A percentile compares a stretch with the other conserved stretches of the same genome.
phyloP scores from a whole-genome alignment of 2,888 invertebrate species.

The Leucoptera coffeella region DNA sequence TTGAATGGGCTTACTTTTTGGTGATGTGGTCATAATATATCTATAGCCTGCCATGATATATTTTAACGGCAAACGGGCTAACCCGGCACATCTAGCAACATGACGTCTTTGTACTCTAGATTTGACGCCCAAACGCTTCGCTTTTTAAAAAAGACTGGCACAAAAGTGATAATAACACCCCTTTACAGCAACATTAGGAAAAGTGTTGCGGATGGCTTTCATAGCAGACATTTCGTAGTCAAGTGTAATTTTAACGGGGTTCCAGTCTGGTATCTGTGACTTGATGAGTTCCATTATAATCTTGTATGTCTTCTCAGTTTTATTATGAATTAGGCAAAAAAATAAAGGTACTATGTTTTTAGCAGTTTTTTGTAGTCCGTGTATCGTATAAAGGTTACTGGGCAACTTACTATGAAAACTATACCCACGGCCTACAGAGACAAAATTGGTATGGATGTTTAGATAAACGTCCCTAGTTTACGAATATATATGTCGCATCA shows the following conservation, averaged over 20 bases:
- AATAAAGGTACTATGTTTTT: slow-evolving; percentile 6
- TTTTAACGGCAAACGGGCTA: slow-evolving; percentile 6
- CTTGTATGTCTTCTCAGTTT: slow-evolving; percentile 3
- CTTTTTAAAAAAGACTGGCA: slow-evolving; percentile 5
- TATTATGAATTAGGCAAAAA: slow-evolving; percentile 2
- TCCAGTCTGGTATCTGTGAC: slow-evolving; percentile 3
- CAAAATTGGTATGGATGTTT: no score
- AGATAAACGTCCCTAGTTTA: no score
- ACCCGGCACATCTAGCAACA: slow-evolving; percentile 6
- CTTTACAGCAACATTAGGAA: slow-evolving; percentile 1
- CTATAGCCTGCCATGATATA: slow-evolving; percentile 5
- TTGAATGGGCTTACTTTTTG: slow-evolving; percentile 3
- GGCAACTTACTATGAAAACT: no score
- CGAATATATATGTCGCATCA: no score
- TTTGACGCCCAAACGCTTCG: slow-evolving; percentile 5
- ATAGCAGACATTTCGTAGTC: slow-evolving; percentile 3
- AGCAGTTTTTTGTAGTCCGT: slow-evolving; percentile 4
- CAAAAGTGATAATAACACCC: slow-evolving; percentile 5
- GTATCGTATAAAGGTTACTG: slow-evolving; percentile 5
- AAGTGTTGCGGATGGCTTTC: slow-evolving; percentile 2
- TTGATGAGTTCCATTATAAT: slow-evolving; percentile 2
- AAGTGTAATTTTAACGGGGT: slow-evolving; percentile 2
- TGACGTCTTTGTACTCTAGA: slow-evolving; percentile 4
- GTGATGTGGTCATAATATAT: slow-evolving; percentile 4
- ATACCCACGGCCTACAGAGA: no score